Evolutionary conservation across 2,888 invertebrate species (phyloP), one percentile per base, ranked within the genome.

Genomic region (Polylopha cassiicola): DNA sequence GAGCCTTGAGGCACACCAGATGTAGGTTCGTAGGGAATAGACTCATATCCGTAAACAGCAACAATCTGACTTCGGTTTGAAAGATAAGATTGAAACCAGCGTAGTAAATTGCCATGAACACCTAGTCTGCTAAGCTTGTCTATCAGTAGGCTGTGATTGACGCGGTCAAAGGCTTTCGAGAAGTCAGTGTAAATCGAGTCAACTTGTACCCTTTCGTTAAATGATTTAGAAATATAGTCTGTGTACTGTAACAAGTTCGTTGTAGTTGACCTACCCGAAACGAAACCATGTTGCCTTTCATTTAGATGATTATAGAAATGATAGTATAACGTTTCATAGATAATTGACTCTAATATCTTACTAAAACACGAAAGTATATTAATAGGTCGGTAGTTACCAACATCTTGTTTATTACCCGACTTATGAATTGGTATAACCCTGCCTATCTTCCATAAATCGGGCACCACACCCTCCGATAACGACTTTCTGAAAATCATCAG

Each of bases 121-220:
- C n/a, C n/a, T n/a, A n/a, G n/a, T n/a, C n/a, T n/a, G n/a, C n/a
- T n/a, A n/a, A n/a, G n/a, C n/a, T n/a, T n/a, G n/a, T n/a, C n/a
- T n/a, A n/a, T n/a, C n/a, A 8, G 14, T 16, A 22, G 15, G 2
- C 5, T 5, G 16, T 32, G 32, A 21, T 32, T 13, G 6, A 32
- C 32, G 9, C 9, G 21, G 8, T 32, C 32, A 32, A 32, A 32
- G 4, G 32, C 32, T 14, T 32, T 22, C 7, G 23, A 32, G 15
- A 32, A 32, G 8, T 32, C 22, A 4, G 32, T 32, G 6, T 32
- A 32, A 5, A 32, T 4, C 2, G 14, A 4, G 10, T 34, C 26
- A 7, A 26, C 26, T 17, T 34, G 34, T 10, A 9, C 4, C 16
- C 17, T 10, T 7, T n/a, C 15, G 4, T 24, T 13, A 26, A 34